Base-by-base conservation (phyloP, 2,888 invertebrate species). In the Cerastoderma edule region DNA sequence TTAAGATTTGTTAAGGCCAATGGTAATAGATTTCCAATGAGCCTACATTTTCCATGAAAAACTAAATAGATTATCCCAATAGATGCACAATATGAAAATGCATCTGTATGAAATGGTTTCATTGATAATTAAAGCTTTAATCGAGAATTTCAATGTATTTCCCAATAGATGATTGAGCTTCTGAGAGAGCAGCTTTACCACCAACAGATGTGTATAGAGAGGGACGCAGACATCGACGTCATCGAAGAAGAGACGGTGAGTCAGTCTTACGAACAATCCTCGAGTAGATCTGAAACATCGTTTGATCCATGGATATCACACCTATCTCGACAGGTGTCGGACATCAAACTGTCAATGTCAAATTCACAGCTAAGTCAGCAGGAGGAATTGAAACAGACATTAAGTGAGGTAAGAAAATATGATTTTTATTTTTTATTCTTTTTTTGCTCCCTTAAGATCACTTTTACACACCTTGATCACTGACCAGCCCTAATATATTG, bases 141-240 rank as follows among this genome's bases (percentile, higher is more conserved):
- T n/a, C n/a, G n/a, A n/a, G n/a, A n/a, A n/a, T n/a, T n/a, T n/a
- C n/a, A n/a, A n/a, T n/a, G n/a, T n/a, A n/a, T 67, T 44, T 54
- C 68, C 39, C 39, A 13, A 27, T 80, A 91, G 91, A 85, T 89
- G 86, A 89, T 88, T 8, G 87, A 89, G 30, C 67, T 91, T 16
- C 79, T 91, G 39, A 82, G 88, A 63, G 91, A 91, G 72, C 91
- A 91, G 71, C 71, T 88, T 24, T 90, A 87, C 72, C 90, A 90
- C 63, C 85, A 87, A 48, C 87, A 88, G 67, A 73, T 90, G 39
- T 77, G 84, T 56, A 72, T 73, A 3, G 48, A 54, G 16, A 66
- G 72, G 6, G 79, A 78, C 46, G 56, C 80, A 28, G 53, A 67
- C 22, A 53, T 72, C 39, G 76, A 74, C 19, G 79, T 80, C 2